Evolutionary conservation across 1,140 invertebrate genomes (phyloP).

Genomic region (Heterodera schachtii): DNA sequence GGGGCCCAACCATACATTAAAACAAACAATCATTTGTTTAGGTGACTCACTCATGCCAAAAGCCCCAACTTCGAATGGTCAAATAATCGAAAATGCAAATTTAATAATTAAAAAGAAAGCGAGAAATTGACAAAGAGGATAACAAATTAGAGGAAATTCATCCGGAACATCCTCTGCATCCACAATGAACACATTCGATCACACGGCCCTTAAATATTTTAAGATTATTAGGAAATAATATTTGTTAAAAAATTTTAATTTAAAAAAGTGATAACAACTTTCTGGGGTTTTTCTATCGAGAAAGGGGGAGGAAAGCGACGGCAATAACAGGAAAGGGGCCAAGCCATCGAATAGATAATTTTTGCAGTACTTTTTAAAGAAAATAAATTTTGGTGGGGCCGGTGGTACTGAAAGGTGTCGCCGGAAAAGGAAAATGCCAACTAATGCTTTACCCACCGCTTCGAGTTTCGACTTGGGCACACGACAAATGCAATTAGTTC

Average conservation of each 20-base stretch:
- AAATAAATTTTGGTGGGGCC: no score
- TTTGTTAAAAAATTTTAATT: background rate
- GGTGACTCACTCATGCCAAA: background rate
- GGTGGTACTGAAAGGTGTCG: no score
- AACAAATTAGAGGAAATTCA: constrained; percentile 27
- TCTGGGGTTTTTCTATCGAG: no score
- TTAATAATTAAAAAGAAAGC: background rate
- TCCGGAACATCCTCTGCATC: constrained; percentile 64
- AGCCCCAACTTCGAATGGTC: background rate
- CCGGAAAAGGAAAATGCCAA: no score
- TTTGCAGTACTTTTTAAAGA: no score
- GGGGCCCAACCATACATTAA: no score
- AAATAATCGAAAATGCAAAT: background rate
- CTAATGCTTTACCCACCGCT: constrained; percentile 72
- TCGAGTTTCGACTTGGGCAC: constrained; percentile 97
- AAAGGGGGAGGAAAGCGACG: no score
- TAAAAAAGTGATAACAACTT: background rate
- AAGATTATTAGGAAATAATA: constrained; percentile 19
- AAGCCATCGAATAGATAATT: no score
- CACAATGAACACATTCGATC: constrained; percentile 66
- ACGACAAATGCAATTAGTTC: constrained; percentile 97
- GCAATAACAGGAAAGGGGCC: no score
- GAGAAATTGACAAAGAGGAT: no score
- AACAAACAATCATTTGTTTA: background rate
- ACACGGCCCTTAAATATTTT: constrained; percentile 50